phyloP scores from a whole-genome alignment of 2,113 vertebrate genomes.

The Natator depressus region DNA sequence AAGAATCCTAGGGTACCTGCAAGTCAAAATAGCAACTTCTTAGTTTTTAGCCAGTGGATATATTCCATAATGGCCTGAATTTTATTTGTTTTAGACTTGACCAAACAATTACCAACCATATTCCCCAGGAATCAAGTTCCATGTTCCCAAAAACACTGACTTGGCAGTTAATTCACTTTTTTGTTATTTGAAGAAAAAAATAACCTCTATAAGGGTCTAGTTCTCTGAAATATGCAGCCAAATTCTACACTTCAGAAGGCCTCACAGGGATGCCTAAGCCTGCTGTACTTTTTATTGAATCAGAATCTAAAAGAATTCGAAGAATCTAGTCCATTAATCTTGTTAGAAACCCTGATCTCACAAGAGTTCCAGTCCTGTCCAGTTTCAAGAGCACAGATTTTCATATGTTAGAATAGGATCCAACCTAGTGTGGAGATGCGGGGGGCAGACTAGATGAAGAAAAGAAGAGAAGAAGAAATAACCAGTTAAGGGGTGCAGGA shows the following conservation, averaged over 20 bases:
- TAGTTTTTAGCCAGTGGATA: constrained; percentile 3
- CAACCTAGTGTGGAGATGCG: background rate
- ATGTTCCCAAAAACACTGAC: background rate
- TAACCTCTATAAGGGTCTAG: background rate
- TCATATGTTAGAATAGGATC: background rate
- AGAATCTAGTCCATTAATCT: background rate
- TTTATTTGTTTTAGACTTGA: constrained; percentile 41
- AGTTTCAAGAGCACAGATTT: background rate
- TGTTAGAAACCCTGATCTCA: background rate
- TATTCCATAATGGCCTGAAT: background rate
- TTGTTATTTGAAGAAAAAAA: background rate
- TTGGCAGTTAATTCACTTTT: background rate
- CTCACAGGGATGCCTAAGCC: background rate
- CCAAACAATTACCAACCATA: background rate
- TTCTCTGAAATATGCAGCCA: background rate
- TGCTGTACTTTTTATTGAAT: background rate
- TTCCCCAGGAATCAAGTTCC: constrained; percentile 31
- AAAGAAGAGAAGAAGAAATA: background rate
- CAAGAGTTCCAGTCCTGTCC: background rate
- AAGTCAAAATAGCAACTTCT: constrained; percentile 2
- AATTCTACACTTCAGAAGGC: background rate
- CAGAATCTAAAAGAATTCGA: background rate
- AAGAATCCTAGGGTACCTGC: background rate
- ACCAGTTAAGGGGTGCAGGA: background rate
- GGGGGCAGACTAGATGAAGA: background rate